A percentile compares a stretch with the other conserved stretches of the same genome.
Conservation (phyloP, 2,797 vertebrate genomes). For the Danio tinwini region DNA sequence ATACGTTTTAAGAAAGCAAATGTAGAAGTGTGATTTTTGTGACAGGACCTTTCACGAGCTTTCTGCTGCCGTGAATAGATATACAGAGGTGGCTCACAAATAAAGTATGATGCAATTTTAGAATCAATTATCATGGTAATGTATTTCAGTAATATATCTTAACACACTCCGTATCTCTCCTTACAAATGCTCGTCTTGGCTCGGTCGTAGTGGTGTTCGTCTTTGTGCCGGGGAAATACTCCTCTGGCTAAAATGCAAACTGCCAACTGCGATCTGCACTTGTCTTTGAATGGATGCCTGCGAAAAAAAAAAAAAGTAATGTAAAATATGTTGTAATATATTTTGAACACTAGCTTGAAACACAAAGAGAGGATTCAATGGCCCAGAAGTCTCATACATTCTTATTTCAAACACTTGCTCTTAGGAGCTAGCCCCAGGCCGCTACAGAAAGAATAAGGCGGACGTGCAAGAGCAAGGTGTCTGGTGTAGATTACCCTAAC, state of each 20-base stretch:
- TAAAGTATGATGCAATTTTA: slow-evolving; percentile 83
- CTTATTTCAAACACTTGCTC: slow-evolving; percentile 75
- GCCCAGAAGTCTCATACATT: slow-evolving; percentile 75
- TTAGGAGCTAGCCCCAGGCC: slow-evolving; percentile 77
- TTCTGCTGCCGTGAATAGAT: slow-evolving; percentile 77
- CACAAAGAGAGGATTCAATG: slow-evolving; percentile 74
- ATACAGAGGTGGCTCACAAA: slow-evolving; percentile 78
- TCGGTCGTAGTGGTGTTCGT: slow-evolving; percentile 68
- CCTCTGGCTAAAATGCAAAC: slow-evolving; percentile 77
- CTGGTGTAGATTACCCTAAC: slow-evolving; percentile 83
- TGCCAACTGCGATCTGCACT: slow-evolving; percentile 57
- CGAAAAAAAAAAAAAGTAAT: slow-evolving; percentile 71
- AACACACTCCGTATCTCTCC: slow-evolving; percentile 70
- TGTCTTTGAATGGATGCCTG: slow-evolving; percentile 74
- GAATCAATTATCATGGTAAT: slow-evolving; percentile 83
- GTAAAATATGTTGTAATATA: slow-evolving; percentile 82
- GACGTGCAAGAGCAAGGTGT: slow-evolving; percentile 83
- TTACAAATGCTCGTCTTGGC: slow-evolving; percentile 79
- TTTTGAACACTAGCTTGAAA: slow-evolving; percentile 79
- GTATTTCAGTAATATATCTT: slow-evolving; percentile 73
- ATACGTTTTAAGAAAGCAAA: slow-evolving; percentile 77
- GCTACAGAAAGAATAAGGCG: slow-evolving; percentile 76
- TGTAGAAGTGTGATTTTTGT: slow-evolving; percentile 81
- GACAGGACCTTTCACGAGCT: slow-evolving; percentile 80
- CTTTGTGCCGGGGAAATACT: slow-evolving; percentile 79